phyloP scores from a whole-genome alignment of 2,113 vertebrate genomes.

The Meleagris gallopavo region DNA sequence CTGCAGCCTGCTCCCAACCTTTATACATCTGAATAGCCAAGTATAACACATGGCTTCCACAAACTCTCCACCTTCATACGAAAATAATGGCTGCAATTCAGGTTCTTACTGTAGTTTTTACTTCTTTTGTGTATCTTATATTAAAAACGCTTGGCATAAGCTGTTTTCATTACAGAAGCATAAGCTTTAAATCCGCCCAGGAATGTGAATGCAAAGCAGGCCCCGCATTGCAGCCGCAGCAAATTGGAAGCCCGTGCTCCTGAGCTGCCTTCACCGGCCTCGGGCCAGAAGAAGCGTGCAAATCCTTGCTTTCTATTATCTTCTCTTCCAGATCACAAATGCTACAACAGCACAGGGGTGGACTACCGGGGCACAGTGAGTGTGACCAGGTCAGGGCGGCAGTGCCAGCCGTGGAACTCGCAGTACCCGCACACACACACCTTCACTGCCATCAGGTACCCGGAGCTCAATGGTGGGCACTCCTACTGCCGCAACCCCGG shows the following conservation, averaged over 20 bases:
- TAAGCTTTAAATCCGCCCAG: constrained; percentile 66
- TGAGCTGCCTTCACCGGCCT: not conserved
- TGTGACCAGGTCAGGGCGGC: constrained; percentile 90
- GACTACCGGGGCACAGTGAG: constrained; percentile 96
- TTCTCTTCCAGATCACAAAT: constrained; percentile 89
- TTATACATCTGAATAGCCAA: not conserved
- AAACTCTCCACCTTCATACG: not conserved
- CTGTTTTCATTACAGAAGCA: constrained; percentile 53
- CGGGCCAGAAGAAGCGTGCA: not conserved
- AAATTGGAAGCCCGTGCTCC: not conserved
- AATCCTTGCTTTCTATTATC: not conserved
- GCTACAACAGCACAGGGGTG: constrained; percentile 91
- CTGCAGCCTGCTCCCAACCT: not conserved
- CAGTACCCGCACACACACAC: constrained; percentile 97
- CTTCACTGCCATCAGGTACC: constrained; percentile 89
- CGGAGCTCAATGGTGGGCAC: constrained; percentile 94
- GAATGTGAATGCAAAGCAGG: constrained; percentile 47
- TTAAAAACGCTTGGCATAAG: constrained; percentile 50
- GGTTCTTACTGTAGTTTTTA: constrained; percentile 15
- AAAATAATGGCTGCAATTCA: constrained; percentile 1
- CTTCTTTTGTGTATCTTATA: constrained; percentile 29
- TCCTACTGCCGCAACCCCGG: constrained; percentile 98
- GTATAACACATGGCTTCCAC: not conserved
- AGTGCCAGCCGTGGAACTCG: constrained; percentile 99
- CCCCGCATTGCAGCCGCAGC: not conserved